Conservation (phyloP, 2,113 vertebrate genomes). For the Columba livia region DNA sequence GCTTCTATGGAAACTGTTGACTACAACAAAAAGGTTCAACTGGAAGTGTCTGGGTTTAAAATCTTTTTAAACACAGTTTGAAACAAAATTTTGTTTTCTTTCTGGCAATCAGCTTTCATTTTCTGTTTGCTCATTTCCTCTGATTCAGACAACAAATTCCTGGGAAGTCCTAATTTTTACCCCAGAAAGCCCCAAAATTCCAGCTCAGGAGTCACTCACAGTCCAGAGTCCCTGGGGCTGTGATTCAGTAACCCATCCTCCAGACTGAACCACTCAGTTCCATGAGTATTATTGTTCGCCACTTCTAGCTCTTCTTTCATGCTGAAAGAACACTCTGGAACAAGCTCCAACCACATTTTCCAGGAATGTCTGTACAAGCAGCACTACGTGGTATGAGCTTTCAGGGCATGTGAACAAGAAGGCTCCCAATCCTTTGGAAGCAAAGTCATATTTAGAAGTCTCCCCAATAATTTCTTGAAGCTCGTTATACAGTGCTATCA, state of each 20-base stretch:
- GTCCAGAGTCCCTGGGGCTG: not conserved
- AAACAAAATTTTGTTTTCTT: not conserved
- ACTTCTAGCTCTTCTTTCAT: not conserved
- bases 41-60: not conserved
- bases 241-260: not conserved
- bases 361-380: not conserved
- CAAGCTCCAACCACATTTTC: not conserved
- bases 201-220: not conserved
- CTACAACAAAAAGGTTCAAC: not conserved
- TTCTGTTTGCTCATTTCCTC: not conserved
- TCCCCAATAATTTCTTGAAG: not conserved
- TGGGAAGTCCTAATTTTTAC: not conserved
- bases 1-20: not conserved
- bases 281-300: not conserved
- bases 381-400: fast-evolving
- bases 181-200: not conserved
- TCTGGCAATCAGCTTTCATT: not conserved
- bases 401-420: not conserved
- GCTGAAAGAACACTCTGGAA: not conserved
- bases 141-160: not conserved
- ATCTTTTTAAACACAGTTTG: not conserved
- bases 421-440: not conserved
- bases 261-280: not conserved
- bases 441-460: not conserved
- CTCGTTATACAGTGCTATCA: not conserved